Evolutionary conservation across 1,140 invertebrate genomes (phyloP), one percentile per base, ranked within the genome.

Genomic region (Spodoptera litura): DNA sequence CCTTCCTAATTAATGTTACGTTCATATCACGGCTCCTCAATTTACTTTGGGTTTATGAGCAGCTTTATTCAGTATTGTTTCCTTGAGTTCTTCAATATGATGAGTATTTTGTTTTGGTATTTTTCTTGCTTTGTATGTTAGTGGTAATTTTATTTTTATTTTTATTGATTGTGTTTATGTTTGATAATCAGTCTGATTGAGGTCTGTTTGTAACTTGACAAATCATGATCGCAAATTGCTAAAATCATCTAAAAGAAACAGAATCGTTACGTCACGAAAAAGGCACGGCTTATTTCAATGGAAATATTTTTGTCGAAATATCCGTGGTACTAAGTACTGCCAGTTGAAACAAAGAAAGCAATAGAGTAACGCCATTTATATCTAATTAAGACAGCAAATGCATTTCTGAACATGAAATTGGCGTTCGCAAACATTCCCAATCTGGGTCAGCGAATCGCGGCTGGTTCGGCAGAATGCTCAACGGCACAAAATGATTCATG

Each of bases 401-500:
- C 74, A 77, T 68, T 38, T 68, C 62, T 68, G 49, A 68, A 55
- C 53, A 72, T 81, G 59, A 82, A 80, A 83, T 81, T 80, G 84
- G 74, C 74, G 78, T 83, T 81, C 81, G 80, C 84, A 89, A 88
- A 89, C 83, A 89, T 89, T 89, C 85, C 81, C 84, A 85, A 91
- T 91, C 78, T 84, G 78, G 88, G 87, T 87, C 86, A 88, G 78
- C 84, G 83, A 80, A 81, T 82, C 71, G 83, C 79, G 83, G 72
- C 81, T 81, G 73, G 72, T 72, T 79, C 74, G 73, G 74, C 66
- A 82, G 82, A 86, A 86, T 85, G 85, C 83, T 88, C 85, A 84
- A 59, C 83, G 84, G 83, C 80, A 83, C 82, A 84, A 87, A 84
- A 88, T 90, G 89, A 90, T 90, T 90, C 87, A 90, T 89, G 83